Evolutionary conservation across 2,113 vertebrate species (phyloP).

Genomic region (Piprites chloris): DNA sequence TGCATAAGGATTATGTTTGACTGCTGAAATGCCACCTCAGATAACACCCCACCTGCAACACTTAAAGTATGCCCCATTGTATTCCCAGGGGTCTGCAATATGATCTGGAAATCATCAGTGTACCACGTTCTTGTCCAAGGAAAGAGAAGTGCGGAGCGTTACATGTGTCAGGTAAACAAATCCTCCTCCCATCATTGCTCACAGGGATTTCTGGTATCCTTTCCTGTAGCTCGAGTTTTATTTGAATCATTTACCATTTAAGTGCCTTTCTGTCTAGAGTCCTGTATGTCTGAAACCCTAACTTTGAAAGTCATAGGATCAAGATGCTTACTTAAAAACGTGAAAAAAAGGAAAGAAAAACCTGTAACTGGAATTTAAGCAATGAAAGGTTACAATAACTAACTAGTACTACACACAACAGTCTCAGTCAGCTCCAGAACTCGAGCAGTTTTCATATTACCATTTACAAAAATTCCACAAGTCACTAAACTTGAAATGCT

Average conservation of each 20-base stretch:
- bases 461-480: slow-evolving; percentile 65
- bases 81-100: not conserved
- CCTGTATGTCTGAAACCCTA: not conserved
- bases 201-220: slow-evolving; percentile 19
- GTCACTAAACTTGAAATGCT: slow-evolving; percentile 49
- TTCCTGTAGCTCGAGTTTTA: not conserved
- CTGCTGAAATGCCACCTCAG: not conserved
- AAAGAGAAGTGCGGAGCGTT: slow-evolving; percentile 17
- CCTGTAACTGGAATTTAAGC: slow-evolving; percentile 10
- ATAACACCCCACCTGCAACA: slow-evolving; percentile 12
- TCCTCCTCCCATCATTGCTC: not conserved
- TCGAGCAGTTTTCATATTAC: slow-evolving; percentile 4
- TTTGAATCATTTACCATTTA: slow-evolving; percentile 32
- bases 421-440: slow-evolving; percentile 44
- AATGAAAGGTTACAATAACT: slow-evolving; percentile 48
- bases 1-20: not conserved
- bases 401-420: slow-evolving; percentile 67
- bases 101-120: not conserved
- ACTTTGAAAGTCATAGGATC: slow-evolving; percentile 40
- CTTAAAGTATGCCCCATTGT: not conserved
- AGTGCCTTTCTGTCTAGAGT: slow-evolving; percentile 10
- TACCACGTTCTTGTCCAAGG: not conserved
- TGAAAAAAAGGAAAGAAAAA: slow-evolving; percentile 46
- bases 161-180: not conserved
- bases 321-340: slow-evolving; percentile 45